These are phyloP conservation scores for Cremastinae sp. DNA, from an alignment of 2,888 invertebrate species.

Conservation along the genomic window DNA sequence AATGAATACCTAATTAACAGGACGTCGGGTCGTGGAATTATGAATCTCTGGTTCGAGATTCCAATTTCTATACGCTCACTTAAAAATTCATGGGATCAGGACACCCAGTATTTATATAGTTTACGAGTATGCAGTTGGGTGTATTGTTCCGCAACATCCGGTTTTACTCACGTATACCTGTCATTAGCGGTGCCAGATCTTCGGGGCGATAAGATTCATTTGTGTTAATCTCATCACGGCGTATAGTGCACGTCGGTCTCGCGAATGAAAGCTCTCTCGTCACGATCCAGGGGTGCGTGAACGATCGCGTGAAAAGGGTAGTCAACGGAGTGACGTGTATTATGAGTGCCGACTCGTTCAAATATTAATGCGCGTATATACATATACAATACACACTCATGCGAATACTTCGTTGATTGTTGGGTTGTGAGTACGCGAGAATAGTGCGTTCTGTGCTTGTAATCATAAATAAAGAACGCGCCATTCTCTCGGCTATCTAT, in stretches of 20 bases:
- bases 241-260: constrained; percentile 25
- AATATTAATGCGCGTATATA: constrained; percentile 6
- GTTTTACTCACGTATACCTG: constrained; percentile 63
- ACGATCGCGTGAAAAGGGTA: constrained; percentile 65
- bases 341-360: constrained; percentile 25
- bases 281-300: constrained; percentile 61
- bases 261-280: constrained; percentile 53
- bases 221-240: constrained; percentile 47
- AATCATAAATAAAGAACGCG: background rate
- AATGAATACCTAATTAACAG: no score
- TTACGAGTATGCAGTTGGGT: constrained; percentile 32
- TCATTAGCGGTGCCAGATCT: constrained; percentile 62
- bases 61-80: no score
- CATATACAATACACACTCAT: constrained; percentile 14
- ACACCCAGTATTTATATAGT: background rate
- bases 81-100: background rate
- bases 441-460: constrained; percentile 10
- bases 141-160: constrained; percentile 67
- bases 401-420: constrained; percentile 32
- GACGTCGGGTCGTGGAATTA: no score
- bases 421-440: constrained; percentile 30
- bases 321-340: constrained; percentile 53
- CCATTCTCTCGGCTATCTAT: constrained; percentile 12
- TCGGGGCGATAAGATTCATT: constrained; percentile 59
- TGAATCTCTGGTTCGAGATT: no score